Base-by-base conservation (phyloP, 1,140 invertebrate genomes). In the Bombus waltoni region DNA sequence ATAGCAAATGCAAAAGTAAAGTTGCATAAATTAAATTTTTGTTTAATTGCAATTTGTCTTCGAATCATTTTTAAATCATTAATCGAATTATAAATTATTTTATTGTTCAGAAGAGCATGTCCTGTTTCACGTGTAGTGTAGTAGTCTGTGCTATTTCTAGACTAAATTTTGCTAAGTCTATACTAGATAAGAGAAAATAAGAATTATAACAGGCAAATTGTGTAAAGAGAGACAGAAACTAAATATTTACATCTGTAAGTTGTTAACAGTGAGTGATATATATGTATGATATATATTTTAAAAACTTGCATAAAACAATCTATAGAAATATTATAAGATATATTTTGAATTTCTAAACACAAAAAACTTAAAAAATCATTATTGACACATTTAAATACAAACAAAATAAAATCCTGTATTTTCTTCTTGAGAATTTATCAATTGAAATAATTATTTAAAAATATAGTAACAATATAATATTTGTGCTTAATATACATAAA, bases 151-250 rank as follows among this genome's bases (percentile, higher is more conserved):
- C 91, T 89, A 90, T 86, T 66, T 81, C 92, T 92, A 92, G 73
- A 77, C 91, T 92, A 92, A 90, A 70, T 70, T 87, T 84, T 86
- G 82, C 89, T 92, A 91, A 88, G 28, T 81, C 91, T 92, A 91
- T 88, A 74, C 87, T 92, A 87, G 86, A 32, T 86, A 88, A 84
- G 87, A 85, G 57, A 62, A 85, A 68, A 72, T 88, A 82, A 87
- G 83, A 83, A 83, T 79, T 68, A 87, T 42, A 86, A 87, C 85
- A 91, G 87, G 87, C 89, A 91, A 90, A 82, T 25, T 72, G 70
- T 86, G 66, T 86, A 53, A 35, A 80, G 28, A 40, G 59, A 38
- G 57, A 71, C 76, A 62, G 18, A 73, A 76, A 73, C 59, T 87
- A 87, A 38, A 35, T 86, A 88, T 88, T 66, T 88, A 86, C 83